Evolutionary conservation across 2,113 vertebrate species (phyloP).

Genomic region (Pica pica): DNA sequence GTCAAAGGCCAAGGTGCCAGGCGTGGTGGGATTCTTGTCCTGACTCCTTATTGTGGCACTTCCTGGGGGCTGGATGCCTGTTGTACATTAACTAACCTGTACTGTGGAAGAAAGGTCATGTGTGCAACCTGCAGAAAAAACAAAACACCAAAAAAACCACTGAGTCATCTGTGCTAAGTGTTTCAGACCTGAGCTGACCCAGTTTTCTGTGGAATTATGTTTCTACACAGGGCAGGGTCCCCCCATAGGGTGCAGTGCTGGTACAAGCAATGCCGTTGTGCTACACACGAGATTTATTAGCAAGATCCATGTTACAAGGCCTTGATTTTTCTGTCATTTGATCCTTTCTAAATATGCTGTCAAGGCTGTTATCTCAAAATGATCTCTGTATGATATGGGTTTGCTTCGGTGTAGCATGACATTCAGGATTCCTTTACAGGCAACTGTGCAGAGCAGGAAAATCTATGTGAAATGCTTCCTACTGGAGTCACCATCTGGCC

Average conservation of each 20-base stretch:
- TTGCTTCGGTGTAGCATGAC: slow-evolving; percentile 38
- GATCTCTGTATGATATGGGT: background rate
- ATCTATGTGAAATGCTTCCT: slow-evolving; percentile 63
- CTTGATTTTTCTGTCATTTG: background rate
- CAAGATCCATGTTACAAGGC: background rate
- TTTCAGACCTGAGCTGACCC: slow-evolving; percentile 14
- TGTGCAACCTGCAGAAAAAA: background rate
- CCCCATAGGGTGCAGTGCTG: background rate
- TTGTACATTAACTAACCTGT: slow-evolving; percentile 44
- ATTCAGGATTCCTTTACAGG: slow-evolving; percentile 75
- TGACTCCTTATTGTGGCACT: fast-evolving
- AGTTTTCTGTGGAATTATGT: background rate
- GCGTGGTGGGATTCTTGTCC: background rate
- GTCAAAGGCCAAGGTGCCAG: background rate
- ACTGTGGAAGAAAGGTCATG: background rate
- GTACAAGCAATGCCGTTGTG: background rate
- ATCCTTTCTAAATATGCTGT: background rate
- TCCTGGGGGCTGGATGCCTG: background rate
- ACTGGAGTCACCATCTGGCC: slow-evolving; percentile 74
- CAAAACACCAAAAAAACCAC: background rate
- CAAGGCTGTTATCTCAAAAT: slow-evolving; percentile 4
- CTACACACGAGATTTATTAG: background rate
- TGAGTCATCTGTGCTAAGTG: background rate
- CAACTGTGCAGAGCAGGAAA: slow-evolving; percentile 39
- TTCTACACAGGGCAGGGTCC: background rate